Base-by-base conservation (phyloP, 2,888 invertebrate genomes). In the Copidosoma aretas region DNA sequence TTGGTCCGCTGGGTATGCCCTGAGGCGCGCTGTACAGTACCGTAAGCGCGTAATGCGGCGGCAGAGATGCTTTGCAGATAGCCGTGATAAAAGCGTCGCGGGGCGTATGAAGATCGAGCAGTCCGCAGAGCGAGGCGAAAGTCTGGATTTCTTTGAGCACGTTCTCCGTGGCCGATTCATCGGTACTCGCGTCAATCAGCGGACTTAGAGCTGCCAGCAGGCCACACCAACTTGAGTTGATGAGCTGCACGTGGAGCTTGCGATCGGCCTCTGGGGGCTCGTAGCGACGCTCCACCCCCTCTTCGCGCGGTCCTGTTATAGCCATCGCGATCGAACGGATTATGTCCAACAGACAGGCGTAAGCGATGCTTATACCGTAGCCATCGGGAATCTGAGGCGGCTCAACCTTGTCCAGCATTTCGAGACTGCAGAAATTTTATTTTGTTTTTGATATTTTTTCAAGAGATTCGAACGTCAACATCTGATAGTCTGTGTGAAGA, bases 191-290 rank as follows among this genome's bases (percentile, higher is more conserved):
- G 83, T 98, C 98, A 1, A 98, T 91, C 58, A 98, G 84, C 3
- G 97, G 92, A 68, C 94, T 94, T 71, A 98, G 85, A 0, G 97
- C 97, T 77, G 96, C 94, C 46, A 98, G 87, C 57, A 98, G 86
- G 0, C 97, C 97, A 81, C 95, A 94, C 97, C 98, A 98, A 73
- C 96, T 95, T 0, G 97, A 97, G 77, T 93, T 93, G 41, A 98
- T 89, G 32, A 98, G 84, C 86, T 97, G 92, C 39, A 89, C 86
- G 77, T 91, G 88, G 12, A 90, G 81, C 73, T 87, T 85, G 64
- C 84, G 84, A 66, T 85, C 84, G 17, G 80, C 81, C 72, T 85
- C 84, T 51, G 79, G 83, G 8, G 87, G 86, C 24, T 86, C 85
- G 72, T 87, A 83, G 25, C 68, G 75, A 71, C 74, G 80, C 72